Conservation (phyloP, 2,113 vertebrate genomes). For the Corydoras maculifer region DNA sequence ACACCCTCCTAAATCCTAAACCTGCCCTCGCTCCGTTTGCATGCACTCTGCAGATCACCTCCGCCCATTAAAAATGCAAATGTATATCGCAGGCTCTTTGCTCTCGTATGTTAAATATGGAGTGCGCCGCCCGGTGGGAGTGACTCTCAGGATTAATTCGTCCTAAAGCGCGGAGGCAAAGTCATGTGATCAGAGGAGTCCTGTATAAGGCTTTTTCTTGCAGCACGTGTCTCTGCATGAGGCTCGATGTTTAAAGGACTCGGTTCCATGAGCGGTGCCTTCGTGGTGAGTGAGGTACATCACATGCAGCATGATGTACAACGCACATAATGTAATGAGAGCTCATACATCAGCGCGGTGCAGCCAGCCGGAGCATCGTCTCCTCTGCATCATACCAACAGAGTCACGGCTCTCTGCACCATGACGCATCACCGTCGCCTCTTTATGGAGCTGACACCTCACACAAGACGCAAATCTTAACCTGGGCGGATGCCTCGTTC, state of each 20-base stretch:
- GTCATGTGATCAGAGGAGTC: too few species aligned
- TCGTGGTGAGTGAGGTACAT: not conserved
- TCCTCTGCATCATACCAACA: constrained; percentile 27
- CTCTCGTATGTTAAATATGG: constrained; percentile 12
- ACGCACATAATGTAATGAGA: constrained; percentile 3
- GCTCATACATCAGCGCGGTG: constrained; percentile 12
- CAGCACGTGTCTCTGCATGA: not conserved
- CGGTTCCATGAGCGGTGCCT: not conserved
- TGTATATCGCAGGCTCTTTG: constrained; percentile 6
- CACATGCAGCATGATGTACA: not conserved
- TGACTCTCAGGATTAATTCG: too few species aligned
- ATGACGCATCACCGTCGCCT: constrained; percentile 11
- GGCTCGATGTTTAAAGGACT: not conserved
- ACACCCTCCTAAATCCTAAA: constrained; percentile 17
- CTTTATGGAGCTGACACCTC: too few species aligned
- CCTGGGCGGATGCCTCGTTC: too few species aligned
- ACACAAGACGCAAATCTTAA: too few species aligned
- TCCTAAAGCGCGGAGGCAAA: too few species aligned
- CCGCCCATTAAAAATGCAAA: constrained; percentile 6
- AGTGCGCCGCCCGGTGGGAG: not conserved
- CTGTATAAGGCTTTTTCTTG: too few species aligned
- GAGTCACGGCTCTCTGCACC: constrained; percentile 29
- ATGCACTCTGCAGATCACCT: not conserved
- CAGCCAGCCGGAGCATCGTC: constrained; percentile 12
- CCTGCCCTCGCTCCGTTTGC: not conserved